Conservation (phyloP, 2,113 vertebrate species). For the Erythrocercus mccallii region DNA sequence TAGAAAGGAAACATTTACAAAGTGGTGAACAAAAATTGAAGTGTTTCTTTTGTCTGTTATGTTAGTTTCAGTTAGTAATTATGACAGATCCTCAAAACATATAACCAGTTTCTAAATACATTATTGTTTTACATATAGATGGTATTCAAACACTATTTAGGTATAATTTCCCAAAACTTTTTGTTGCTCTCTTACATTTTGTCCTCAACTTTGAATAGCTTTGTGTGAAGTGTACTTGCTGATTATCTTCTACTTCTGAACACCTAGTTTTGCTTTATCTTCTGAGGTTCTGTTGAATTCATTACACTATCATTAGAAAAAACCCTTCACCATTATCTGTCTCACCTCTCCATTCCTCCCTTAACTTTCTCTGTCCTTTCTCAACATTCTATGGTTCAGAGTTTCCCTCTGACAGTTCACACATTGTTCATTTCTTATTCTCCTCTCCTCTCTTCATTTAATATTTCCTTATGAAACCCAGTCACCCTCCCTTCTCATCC, state of each 20-base stretch:
- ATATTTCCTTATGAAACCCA: neutral
- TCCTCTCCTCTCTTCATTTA: neutral
- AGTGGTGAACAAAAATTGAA: neutral
- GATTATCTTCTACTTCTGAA: neutral
- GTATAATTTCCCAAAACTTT: neutral
- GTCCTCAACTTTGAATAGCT: neutral
- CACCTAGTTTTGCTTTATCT: neutral
- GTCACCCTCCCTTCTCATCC: neutral
- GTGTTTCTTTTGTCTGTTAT: neutral
- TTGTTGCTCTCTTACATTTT: neutral
- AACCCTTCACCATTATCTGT: neutral
- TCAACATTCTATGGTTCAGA: neutral
- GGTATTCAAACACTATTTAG: neutral
- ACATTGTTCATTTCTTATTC: neutral
- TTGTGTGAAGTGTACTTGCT: neutral
- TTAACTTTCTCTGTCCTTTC: neutral
- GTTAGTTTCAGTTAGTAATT: neutral
- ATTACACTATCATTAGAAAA: neutral
- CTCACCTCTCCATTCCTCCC: neutral
- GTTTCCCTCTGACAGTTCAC: neutral
- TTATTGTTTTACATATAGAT: neutral
- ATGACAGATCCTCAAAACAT: neutral
- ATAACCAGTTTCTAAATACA: neutral
- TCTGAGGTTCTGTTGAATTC: neutral
- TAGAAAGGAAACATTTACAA: conserved; percentile 2